phyloP scores from a whole-genome alignment of 1,140 invertebrate genomes.

The Drosophila sp. region DNA sequence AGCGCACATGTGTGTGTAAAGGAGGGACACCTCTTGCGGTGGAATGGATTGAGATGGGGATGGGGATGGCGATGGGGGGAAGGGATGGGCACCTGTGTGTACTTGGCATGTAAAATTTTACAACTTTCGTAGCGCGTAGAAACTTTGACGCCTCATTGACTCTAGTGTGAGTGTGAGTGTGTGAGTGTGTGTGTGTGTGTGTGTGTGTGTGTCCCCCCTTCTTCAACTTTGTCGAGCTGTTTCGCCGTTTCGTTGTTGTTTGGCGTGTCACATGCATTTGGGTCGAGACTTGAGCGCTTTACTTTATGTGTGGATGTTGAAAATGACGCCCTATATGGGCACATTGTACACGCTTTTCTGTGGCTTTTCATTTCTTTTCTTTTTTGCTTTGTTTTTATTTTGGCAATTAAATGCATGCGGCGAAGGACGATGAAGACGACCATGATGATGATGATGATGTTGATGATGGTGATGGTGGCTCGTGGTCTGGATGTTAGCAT shows the following conservation, averaged over 20 bases:
- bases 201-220: constrained; percentile 1
- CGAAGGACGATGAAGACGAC: constrained; percentile 67
- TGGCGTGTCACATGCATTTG: constrained; percentile 79
- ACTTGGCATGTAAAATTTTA: constrained; percentile 73
- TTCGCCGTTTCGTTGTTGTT: constrained; percentile 34
- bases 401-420: constrained; percentile 83
- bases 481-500: constrained; percentile 67
- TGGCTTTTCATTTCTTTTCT: constrained; percentile 43
- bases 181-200: constrained; percentile 42
- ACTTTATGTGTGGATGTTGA: constrained; percentile 60
- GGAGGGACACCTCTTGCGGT: not conserved
- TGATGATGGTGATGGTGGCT: constrained; percentile 67
- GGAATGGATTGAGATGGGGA: not conserved
- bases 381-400: constrained; percentile 72
- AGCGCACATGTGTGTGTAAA: constrained; percentile 63
- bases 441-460: constrained; percentile 67
- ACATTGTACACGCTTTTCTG: constrained; percentile 70
- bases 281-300: constrained; percentile 62
- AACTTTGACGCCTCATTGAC: constrained; percentile 80
- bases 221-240: constrained; percentile 15
- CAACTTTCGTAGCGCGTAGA: constrained; percentile 74
- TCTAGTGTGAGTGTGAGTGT: constrained; percentile 56
- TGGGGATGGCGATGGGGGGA: not conserved
- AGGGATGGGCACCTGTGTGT: constrained; percentile 61
- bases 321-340: constrained; percentile 73